Evolutionary conservation across 2,797 vertebrate species (phyloP), one percentile per base, ranked within the genome.

Genomic region (Steatocranus sp.): DNA sequence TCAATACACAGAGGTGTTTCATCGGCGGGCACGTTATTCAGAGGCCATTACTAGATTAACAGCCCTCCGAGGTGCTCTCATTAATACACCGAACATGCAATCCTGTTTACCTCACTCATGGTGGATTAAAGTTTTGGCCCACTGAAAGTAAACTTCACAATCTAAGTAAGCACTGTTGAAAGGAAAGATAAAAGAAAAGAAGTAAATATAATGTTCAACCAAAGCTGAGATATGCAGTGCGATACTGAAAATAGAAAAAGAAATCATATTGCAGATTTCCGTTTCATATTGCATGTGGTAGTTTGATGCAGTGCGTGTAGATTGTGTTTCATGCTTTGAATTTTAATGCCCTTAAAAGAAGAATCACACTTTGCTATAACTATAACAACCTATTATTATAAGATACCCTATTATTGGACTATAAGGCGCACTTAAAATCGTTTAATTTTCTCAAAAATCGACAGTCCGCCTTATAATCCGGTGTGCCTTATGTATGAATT

Each of bases 21-120:
- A 83, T 88, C 73, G 85, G 78, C 79, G 32, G 68, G 8, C 51
- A 41, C 51, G 78, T 76, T 88, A 86, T 90, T 88, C 83, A 82
- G 46, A 86, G 83, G 82, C 87, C 89, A 91, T 93, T 88, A 89
- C 84, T 84, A 90, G 87, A 91, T 93, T 88, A 92, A 89, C 87
- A 56, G 75, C 79, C 77, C 81, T 82, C 82, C 61, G 50, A 76
- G 80, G 73, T 81, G 87, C 79, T 87, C 77, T 85, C 79, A 83
- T 91, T 88, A 86, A 89, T 76, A 85, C 88, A 81, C 82, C 5
- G 79, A 73, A 58, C 75, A 81, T 86, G 86, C 34, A 79, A 78
- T 88, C 80, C 49, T 80, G 46, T 63, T 86, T 80, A 79, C 68
- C 49, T 87, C 80, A 83, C 76, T 85, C 73, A 89, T 86, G 48